A percentile compares a stretch with the other conserved stretches of the same genome.
These are phyloP conservation scores for Philopotamus ludificatus DNA, from an alignment of 1,140 invertebrate genomes.

Conservation along the genomic window DNA sequence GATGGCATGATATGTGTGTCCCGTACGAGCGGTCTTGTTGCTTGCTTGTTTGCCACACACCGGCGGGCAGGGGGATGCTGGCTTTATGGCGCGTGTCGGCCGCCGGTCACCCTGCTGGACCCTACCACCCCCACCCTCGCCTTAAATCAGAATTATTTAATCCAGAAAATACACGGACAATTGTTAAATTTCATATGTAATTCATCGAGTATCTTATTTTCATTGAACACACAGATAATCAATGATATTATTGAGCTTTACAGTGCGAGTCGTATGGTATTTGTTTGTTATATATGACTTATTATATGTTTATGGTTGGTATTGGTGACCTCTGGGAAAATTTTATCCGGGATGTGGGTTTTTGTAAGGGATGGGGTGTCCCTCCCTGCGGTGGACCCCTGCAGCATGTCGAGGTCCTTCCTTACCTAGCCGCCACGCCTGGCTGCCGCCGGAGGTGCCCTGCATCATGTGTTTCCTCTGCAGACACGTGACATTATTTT, in stretches of 20 bases:
- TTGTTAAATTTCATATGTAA: too few species aligned
- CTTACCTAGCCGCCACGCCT: constrained; percentile 35
- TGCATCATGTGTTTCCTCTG: neutral
- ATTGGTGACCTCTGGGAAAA: neutral
- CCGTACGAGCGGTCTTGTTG: constrained; percentile 10
- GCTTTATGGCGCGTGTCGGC: constrained; percentile 36
- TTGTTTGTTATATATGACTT: too few species aligned
- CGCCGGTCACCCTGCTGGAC: neutral
- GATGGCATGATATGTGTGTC: constrained; percentile 37
- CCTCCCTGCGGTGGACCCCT: neutral
- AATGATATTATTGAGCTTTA: too few species aligned
- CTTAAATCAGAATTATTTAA: neutral
- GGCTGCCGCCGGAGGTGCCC: constrained; percentile 30
- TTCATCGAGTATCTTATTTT: too few species aligned
- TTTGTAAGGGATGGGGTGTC: neutral
- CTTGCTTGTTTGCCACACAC: too few species aligned
- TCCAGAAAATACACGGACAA: too few species aligned
- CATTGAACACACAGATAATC: too few species aligned
- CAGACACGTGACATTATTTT: neutral
- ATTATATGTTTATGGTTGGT: too few species aligned
- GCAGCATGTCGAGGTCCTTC: constrained; percentile 8
- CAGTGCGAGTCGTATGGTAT: too few species aligned
- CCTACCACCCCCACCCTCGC: constrained; percentile 7
- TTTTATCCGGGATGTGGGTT: neutral
- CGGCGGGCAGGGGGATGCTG: constrained; percentile 26